Evolutionary conservation across 1,140 invertebrate species (phyloP).

Genomic region (Calliphora vicina): DNA sequence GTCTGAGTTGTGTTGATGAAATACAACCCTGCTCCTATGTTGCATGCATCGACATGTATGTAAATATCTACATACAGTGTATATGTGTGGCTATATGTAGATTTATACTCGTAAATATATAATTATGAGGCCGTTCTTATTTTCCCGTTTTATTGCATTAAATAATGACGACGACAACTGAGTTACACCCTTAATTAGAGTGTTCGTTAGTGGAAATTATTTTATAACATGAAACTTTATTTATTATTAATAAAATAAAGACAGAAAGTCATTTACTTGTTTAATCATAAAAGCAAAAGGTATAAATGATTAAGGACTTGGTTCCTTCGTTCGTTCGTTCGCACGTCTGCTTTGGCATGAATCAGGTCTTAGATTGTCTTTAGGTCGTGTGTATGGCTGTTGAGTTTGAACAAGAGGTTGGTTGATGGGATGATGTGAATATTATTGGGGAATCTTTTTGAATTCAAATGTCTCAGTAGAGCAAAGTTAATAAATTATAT

Average conservation of each 20-base stretch:
- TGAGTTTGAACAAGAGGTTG: not conserved
- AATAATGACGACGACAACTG: conserved; percentile 6
- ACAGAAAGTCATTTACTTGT: conserved; percentile 12
- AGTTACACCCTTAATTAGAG: conserved; percentile 30
- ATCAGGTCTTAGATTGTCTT: not conserved
- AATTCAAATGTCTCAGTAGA: not conserved
- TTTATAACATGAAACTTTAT: conserved; percentile 31
- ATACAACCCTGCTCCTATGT: not conserved
- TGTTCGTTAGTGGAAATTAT: conserved; percentile 25
- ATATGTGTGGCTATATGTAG: too few species aligned
- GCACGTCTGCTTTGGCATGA: not conserved
- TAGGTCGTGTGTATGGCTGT: not conserved
- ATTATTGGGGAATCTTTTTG: not conserved
- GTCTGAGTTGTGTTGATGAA: not conserved
- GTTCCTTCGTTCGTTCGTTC: too few species aligned
- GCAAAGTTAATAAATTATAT: not conserved
- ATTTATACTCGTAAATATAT: not conserved
- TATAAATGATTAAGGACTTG: not conserved
- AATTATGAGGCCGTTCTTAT: conserved; percentile 2
- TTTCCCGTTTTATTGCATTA: conserved; percentile 1
- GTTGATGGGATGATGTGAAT: not conserved
- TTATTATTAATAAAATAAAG: conserved; percentile 7
- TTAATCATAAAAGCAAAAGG: conserved; percentile 6
- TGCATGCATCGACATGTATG: not conserved
- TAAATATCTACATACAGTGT: too few species aligned